phyloP scores from a whole-genome alignment of 2,888 invertebrate species.

The Aleiodes alternator region DNA sequence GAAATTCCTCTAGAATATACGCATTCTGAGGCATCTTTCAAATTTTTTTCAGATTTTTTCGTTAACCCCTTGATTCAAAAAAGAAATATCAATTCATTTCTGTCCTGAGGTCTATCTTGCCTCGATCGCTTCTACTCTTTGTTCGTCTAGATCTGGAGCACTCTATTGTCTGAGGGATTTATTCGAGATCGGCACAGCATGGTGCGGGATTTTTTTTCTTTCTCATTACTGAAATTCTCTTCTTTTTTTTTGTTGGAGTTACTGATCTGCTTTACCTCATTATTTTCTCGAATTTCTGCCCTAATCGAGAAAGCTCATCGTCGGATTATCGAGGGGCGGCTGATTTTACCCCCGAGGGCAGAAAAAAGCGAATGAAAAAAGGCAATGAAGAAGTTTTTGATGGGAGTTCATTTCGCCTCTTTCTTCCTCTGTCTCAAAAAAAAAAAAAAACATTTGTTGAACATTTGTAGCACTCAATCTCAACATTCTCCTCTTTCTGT shows the following conservation, averaged over 20 bases:
- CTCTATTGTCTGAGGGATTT: constrained; percentile 7
- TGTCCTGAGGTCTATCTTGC: no score
- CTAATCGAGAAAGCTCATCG: constrained; percentile 56
- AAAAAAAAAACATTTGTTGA: constrained; percentile 17
- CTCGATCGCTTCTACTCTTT: no score
- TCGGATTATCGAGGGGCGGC: constrained; percentile 52
- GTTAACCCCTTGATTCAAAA: no score
- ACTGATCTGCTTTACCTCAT: constrained; percentile 50
- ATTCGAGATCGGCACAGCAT: constrained; percentile 13
- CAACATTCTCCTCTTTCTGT: constrained; percentile 2
- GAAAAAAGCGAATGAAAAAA: constrained; percentile 11
- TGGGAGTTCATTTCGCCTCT: constrained; percentile 8
- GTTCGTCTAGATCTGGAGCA: constrained; percentile 2
- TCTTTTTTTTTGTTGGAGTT: constrained; percentile 19
- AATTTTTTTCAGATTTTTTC: no score
- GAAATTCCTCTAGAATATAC: no score
- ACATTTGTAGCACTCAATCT: constrained; percentile 1
- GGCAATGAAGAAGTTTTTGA: constrained; percentile 11
- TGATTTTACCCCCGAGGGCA: constrained; percentile 39
- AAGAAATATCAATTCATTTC: no score
- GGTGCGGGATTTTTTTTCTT: constrained; percentile 23
- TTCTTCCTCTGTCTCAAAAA: not conserved
- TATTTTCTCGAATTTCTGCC: constrained; percentile 55
- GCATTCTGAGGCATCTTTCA: no score
- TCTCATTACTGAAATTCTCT: constrained; percentile 15